Evolutionary conservation across 2,113 vertebrate species (phyloP).

Genomic region (Ictidomys tridecemlineatus): DNA sequence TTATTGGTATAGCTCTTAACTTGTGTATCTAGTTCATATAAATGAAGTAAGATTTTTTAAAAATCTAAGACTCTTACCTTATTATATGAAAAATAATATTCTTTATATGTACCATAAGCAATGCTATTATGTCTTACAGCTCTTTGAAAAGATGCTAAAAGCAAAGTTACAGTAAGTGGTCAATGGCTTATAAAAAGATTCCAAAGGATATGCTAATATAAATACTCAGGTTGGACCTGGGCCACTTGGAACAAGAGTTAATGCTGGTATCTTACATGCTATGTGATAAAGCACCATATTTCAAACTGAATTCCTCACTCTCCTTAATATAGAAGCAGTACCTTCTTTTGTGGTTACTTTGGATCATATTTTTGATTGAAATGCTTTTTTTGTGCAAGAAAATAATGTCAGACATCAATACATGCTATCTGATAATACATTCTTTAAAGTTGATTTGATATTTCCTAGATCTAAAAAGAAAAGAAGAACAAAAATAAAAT

Average conservation of each 20-base stretch:
- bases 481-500: background rate
- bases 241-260: constrained; percentile 49
- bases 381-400: constrained; percentile 14
- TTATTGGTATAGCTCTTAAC: background rate
- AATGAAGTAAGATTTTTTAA: constrained; percentile 61
- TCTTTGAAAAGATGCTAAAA: constrained; percentile 62
- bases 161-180: background rate
- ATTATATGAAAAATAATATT: constrained; percentile 51
- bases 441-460: background rate
- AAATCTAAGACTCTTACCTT: constrained; percentile 59
- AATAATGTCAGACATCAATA: background rate
- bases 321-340: background rate
- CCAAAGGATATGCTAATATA: constrained; percentile 66
- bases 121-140: constrained; percentile 25
- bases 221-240: background rate
- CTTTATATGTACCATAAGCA: constrained; percentile 34
- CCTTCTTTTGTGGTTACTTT: background rate
- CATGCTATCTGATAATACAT: background rate
- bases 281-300: constrained; percentile 38
- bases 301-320: background rate
- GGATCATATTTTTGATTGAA: background rate
- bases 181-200: constrained; percentile 69
- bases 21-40: constrained; percentile 4
- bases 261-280: constrained; percentile 4
- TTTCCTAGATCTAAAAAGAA: background rate